Base-by-base conservation (phyloP, 1,140 invertebrate species). In the Drosophila willistoni region DNA sequence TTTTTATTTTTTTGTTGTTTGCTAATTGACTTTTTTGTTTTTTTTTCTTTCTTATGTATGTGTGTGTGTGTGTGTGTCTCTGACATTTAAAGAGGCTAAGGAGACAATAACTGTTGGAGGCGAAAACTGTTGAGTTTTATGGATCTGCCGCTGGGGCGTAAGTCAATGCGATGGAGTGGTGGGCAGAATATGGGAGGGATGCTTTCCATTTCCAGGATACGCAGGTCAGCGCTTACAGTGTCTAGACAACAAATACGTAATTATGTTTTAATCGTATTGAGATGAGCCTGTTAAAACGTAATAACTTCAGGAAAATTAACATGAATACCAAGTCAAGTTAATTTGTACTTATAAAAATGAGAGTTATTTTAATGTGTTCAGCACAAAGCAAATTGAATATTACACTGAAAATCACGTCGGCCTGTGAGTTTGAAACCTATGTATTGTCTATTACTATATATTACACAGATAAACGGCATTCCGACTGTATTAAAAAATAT, bases 11-110 rank as follows among this genome's bases (percentile, higher is more conserved):
- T 69, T 64, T 47, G n/a, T 25, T 61, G 19, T 66, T 25, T 65
- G 68, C 74, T 77, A 77, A 77, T 77, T 77, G 74, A 77, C 74
- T 77, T 77, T 77, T 77, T 77, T 68, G 68, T 62, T 71, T 72
- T 33, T 9, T 71, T 72, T 33, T 56, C 1, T 47, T 1, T 19
- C 1, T 19, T 19, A 19, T 47, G 44, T 17, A 17, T 47, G 7
- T 47, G 14, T 19, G 14, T 47, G 14, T 47, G 44, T 47, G 14
- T 56, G 65, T 68, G 44, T 51, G 33, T 64, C 39, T 44, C 44
- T 57, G 36, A 10, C 55, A 34, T 57, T 57, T 57, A 1, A 34
- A 57, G 51, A 57, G 33, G 56, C 22, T 25, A 57, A 57, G 14
- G 56, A 36, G 56, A 57, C 25, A 57, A 57, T 33, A 36, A 36